phyloP scores from a whole-genome alignment of 35 echinoderm and acorn worm genomes.

The Chiridota heheva region DNA sequence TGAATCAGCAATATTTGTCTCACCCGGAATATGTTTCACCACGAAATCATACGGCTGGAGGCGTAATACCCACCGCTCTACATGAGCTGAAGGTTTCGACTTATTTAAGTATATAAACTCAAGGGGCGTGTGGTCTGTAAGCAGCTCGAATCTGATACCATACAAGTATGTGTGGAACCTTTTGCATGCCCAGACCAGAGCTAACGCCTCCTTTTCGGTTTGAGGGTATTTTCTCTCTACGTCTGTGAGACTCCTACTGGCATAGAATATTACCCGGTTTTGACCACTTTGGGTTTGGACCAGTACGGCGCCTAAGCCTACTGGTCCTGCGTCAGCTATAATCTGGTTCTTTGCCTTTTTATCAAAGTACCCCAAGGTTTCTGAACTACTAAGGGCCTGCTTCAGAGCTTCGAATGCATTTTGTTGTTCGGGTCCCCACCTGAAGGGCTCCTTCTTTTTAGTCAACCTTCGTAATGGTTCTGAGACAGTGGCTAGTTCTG shows the following conservation, averaged over 20 bases:
- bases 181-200: slow-evolving; percentile 40
- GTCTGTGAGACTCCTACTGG: slow-evolving; percentile 23
- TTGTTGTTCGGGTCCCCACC: slow-evolving; percentile 28
- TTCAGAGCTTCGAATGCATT: slow-evolving; percentile 34
- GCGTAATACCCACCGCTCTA: slow-evolving; percentile 36
- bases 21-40: slow-evolving; percentile 21
- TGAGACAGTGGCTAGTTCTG: slow-evolving; percentile 55
- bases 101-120: slow-evolving; percentile 42
- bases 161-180: slow-evolving; percentile 43
- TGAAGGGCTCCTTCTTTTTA: slow-evolving; percentile 44
- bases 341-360: slow-evolving; percentile 11
- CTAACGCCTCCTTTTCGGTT: slow-evolving; percentile 33
- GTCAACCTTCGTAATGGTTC: slow-evolving; percentile 57
- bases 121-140: slow-evolving; percentile 55
- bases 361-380: slow-evolving; percentile 53
- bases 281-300: slow-evolving; percentile 8
- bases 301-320: background rate
- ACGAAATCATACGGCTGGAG: slow-evolving; percentile 21
- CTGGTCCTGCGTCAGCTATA: slow-evolving; percentile 10
- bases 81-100: slow-evolving; percentile 20
- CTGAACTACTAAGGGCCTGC: background rate
- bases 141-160: slow-evolving; percentile 41
- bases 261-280: slow-evolving; percentile 13
- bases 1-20: slow-evolving; percentile 22
- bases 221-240: slow-evolving; percentile 3